A percentile compares a stretch with the other conserved stretches of the same genome.
Evolutionary conservation across 2,797 vertebrate species (phyloP).

Genomic region (Anas flavirostris): DNA sequence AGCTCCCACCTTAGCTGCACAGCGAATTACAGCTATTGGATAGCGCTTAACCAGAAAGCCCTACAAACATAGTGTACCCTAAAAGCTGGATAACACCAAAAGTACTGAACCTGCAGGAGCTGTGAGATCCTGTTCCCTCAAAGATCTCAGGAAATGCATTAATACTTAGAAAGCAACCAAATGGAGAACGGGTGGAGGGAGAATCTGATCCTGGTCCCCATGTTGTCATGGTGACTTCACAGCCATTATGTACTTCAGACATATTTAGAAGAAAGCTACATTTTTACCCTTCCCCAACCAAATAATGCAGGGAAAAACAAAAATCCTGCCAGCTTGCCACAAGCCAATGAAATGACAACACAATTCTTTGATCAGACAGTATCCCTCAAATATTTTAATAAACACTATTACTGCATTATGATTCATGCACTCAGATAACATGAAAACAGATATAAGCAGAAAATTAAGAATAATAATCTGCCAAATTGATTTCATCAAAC

Average conservation of each 20-base stretch:
- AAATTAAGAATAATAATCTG: not conserved
- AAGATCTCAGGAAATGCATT: not conserved
- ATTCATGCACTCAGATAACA: not conserved
- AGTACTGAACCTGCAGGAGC: not conserved
- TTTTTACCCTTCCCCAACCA: constrained; percentile 13
- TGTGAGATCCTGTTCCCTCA: not conserved
- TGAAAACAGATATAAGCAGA: not conserved
- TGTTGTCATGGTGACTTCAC: constrained; percentile 62
- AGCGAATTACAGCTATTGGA: not conserved
- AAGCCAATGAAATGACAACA: not conserved
- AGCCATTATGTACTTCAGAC: constrained; percentile 46
- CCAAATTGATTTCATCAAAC: not conserved
- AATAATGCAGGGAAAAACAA: not conserved
- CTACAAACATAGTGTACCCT: not conserved
- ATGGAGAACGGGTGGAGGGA: not conserved
- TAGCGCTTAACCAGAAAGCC: not conserved
- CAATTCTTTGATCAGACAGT: not conserved
- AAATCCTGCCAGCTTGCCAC: not conserved
- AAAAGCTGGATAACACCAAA: not conserved
- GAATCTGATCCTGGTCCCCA: not conserved
- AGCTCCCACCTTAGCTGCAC: not conserved
- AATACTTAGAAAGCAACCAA: not conserved
- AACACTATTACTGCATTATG: not conserved
- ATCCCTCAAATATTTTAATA: not conserved
- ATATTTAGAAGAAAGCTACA: constrained; percentile 1